Base-by-base conservation (phyloP, 2,113 vertebrate genomes). In the Elephantulus edwardii region DNA sequence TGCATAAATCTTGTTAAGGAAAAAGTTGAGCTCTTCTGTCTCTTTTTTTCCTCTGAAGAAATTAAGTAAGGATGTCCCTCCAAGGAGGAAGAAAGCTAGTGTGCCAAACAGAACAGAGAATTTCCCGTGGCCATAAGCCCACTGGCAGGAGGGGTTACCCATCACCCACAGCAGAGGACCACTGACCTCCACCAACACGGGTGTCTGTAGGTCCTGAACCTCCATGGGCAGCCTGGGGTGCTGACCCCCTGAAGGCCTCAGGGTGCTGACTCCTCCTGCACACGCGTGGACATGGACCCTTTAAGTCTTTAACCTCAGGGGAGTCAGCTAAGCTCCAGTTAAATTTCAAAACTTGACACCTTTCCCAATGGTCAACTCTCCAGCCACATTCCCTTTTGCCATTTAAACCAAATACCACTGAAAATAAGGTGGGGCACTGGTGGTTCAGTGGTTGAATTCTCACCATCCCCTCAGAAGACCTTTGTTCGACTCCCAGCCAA, bases 1-100 rank as follows among this genome's bases (percentile, higher is more conserved):
- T 8, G 66, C 48, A 79, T 30, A 83, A 83, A 79, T 58, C 19
- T n/a, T 66, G n/a, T 71, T 33, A 78, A 83, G 30, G 62, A 79
- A 44, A 87, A 11, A n/a, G 26, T 42, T 85, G 22, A 85, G 52
- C 30, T 72, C 71, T 52, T 83, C 33, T 33, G 8, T 26, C 20
- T 13, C n/a, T 86, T 9, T 64, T 68, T 87, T 74, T 50, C 16
- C 16, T n/a, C 50, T 71, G 48, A 22, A 70, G 33, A 75, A 44
- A 58, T 33, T 58, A 58, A 92, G 11, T n/a, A n/a, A 8, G 16
- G 48, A 16, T 50, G 48, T 10, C 52, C 13, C 70, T 62, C 10
- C 20, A 71, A n/a, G 1, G 19, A 2, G 10, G 12, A 75, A 48
- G 72, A 66, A 56, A 46, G 5, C 24, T 54, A 19, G 50, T 24